Evolutionary conservation across 2,888 invertebrate genomes (phyloP).

Genomic region (Vanessa cardui): DNA sequence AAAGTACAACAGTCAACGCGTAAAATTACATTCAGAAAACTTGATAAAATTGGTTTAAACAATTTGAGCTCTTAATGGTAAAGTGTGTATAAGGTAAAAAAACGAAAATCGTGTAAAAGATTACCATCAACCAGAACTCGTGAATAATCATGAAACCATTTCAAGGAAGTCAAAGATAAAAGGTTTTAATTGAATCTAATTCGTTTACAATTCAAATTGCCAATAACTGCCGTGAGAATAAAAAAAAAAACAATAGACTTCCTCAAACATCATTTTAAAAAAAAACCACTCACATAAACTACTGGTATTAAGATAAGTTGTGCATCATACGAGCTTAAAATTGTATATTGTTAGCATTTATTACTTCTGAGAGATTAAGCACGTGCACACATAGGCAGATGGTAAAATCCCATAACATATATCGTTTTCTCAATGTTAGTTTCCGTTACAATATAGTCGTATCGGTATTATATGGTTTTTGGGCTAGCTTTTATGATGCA

Average conservation of each 20-base stretch:
- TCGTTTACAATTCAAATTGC: slow-evolving; percentile 27
- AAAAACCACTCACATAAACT: not conserved
- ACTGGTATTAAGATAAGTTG: slow-evolving; percentile 3
- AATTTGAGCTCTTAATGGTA: no score
- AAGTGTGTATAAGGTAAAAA: no score
- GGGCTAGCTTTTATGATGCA: no score
- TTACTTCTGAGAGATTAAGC: no score
- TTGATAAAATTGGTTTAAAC: no score
- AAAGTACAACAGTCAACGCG: no score
- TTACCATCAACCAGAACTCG: slow-evolving; percentile 19
- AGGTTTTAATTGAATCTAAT: slow-evolving; percentile 25
- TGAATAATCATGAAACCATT: slow-evolving; percentile 27
- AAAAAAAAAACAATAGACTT: slow-evolving; percentile 21
- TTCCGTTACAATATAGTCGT: no score
- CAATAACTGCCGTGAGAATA: slow-evolving; percentile 33
- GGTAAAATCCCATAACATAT: no score
- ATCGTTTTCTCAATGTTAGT: no score
- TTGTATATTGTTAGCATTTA: not conserved
- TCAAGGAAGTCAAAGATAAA: slow-evolving; percentile 27
- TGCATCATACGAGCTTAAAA: not conserved
- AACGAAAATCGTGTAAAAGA: not conserved
- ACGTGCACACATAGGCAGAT: no score
- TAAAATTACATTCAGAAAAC: no score
- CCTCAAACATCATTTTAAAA: slow-evolving; percentile 14
- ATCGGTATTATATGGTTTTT: no score